phyloP scores from a whole-genome alignment of 2,113 vertebrate genomes.

The Tricholaema leucomelas region DNA sequence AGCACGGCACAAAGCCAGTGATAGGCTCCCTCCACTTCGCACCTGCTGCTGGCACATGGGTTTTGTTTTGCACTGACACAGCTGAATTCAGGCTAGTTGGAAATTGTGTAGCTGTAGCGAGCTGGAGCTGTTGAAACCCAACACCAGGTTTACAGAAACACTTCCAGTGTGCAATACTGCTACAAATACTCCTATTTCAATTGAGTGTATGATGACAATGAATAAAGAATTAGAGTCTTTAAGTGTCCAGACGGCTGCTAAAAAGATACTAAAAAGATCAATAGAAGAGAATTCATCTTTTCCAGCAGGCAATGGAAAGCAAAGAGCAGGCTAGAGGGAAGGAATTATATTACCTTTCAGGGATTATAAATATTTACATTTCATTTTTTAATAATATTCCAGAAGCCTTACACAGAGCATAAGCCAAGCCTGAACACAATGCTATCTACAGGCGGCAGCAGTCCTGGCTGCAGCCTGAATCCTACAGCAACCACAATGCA shows the following conservation, averaged over 20 bases:
- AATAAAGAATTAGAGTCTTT: not conserved
- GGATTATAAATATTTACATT: not conserved
- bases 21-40: rapidly evolving
- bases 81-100: not conserved
- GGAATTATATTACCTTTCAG: not conserved
- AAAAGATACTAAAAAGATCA: not conserved
- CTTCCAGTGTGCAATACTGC: not conserved
- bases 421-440: not conserved
- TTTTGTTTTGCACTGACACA: not conserved
- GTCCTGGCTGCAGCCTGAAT: not conserved
- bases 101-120: not conserved
- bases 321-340: not conserved
- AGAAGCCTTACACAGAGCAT: not conserved
- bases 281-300: not conserved
- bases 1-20: not conserved
- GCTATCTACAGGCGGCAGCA: not conserved
- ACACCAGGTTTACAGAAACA: not conserved
- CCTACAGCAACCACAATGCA: not conserved
- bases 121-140: not conserved
- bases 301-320: not conserved
- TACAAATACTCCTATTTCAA: not conserved
- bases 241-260: not conserved
- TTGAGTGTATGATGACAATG: not conserved
- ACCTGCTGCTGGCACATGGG: not conserved
- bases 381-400: not conserved